Evolutionary conservation across 2,888 invertebrate species (phyloP), one percentile per base, ranked within the genome.

Genomic region (Tanytarsus gracilentus): DNA sequence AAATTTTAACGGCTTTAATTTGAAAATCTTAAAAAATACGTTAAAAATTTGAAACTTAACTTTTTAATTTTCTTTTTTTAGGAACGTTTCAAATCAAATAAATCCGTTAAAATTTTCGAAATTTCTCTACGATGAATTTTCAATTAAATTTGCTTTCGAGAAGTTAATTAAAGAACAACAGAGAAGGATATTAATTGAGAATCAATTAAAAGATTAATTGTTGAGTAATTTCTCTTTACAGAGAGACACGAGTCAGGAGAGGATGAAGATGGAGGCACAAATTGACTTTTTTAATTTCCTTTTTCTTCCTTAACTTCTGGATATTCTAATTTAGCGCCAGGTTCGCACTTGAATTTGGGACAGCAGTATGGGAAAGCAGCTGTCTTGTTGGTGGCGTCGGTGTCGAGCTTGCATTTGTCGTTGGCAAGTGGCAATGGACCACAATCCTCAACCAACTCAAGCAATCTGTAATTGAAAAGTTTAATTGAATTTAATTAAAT

Each of bases 371-470:
- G 92, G 83, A 91, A 93, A 1, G 85, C 76, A 1, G 91, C 90
- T 7, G 90, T 89, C 75, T 90, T 91, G 79, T 91, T 90, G 69
- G 91, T 91, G 72, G 88, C 88, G 5, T 89, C 89, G 64, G 79
- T 78, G 66, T 85, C 88, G 63, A 92, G 80, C 73, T 90, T 89
- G 81, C 92, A 92, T 71, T 89, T 89, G 64, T 86, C 85, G 73
- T 92, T 92, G 63, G 88, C 83, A 65, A 91, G 78, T 4, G 92
- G 92, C 64, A 91, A 78, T 16, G 92, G 91, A 9, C 92, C 92
- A 68, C 92, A 93, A 75, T 92, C 92, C 70, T 91, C 89, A 1
- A 90, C 90, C 66, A 88, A 77, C 75, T 91, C 90, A 65, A 90
- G 76, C 0, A 91, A 81, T 67, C 86, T 82, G 44, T 29, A 63